Conservation (phyloP, 2,888 invertebrate species). For the Hemithea aestivaria region DNA sequence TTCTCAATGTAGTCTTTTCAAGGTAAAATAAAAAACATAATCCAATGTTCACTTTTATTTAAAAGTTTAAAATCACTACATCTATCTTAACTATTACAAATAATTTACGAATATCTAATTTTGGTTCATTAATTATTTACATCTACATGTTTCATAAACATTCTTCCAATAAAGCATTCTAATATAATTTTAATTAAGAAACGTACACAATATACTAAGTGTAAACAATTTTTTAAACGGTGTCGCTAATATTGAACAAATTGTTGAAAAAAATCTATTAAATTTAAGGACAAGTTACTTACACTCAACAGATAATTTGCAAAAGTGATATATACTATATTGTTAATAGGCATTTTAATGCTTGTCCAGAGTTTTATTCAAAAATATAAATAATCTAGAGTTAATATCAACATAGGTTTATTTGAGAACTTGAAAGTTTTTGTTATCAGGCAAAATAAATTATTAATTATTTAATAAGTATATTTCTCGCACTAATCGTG, state of each 20-base stretch:
- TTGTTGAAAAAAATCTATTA: conserved; percentile 1
- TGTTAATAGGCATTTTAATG: no score
- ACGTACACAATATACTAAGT: conserved; percentile 9
- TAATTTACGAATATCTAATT: conserved; percentile 46
- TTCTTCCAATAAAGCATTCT: conserved; percentile 47
- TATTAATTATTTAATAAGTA: no score
- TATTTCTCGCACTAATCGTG: no score
- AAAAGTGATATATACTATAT: no score
- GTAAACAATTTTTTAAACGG: conserved; percentile 5
- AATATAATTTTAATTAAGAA: conserved; percentile 22
- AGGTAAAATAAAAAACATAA: conserved; percentile 32
- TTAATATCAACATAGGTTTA: no score
- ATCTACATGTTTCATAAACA: conserved; percentile 65
- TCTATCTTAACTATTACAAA: conserved; percentile 46
- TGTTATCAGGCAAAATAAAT: no score
- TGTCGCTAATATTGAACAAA: conserved; percentile 1
- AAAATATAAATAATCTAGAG: no score
- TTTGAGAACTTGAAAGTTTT: no score
- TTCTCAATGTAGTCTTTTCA: conserved; percentile 1
- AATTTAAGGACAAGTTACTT: no score
- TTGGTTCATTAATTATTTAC: conserved; percentile 58
- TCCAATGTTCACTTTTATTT: conserved; percentile 56
- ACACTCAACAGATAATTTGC: no score
- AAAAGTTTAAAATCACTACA: conserved; percentile 66
- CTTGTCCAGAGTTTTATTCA: no score